Base-by-base conservation (phyloP, 2,888 invertebrate species). In the Plagodis pulveraria region DNA sequence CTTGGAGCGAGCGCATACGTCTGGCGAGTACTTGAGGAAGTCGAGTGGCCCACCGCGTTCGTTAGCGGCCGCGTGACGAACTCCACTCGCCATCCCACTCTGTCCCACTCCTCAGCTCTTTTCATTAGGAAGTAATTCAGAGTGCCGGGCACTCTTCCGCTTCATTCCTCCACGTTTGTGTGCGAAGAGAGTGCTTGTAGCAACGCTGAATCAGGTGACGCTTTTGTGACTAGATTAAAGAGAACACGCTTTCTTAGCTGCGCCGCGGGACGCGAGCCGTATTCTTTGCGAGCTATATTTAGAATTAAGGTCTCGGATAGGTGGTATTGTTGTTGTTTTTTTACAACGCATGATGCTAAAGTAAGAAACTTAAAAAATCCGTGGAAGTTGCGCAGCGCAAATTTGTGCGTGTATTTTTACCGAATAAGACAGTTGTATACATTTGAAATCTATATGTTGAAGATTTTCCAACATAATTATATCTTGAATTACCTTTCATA, bases 81-180 rank as follows among this genome's bases (percentile, higher is more conserved):
- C 81, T 78, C 76, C 70, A 77, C 81, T 77, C 77, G 73, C 75
- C 69, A 74, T 76, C 76, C 80, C 79, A 80, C 87, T 84, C 83
- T 77, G 80, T 78, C 82, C 84, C 84, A 87, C 89, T 89, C 84
- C 81, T 84, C 81, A 77, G 83, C 87, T 90, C 91, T 91, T 91
- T 92, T 92, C 91, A 91, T 91, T 92, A 91, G 91, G 90, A 91
- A 92, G 90, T 91, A 91, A 91, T 91, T 90, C 88, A 84, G 90
- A 91, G 90, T 86, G 80, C 84, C 84, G 83, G 86, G 84, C 86
- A 84, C 89, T 89, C 89, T 89, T 88, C 84, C 87, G 89, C 86
- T 89, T 88, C 91, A 90, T 92, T 90, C 89, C 89, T 91, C 80
- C 83, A 80, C 83, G 89, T 86, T 87, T 87, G 87, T 86, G 78